phyloP scores from a whole-genome alignment of 2,113 vertebrate genomes.

The Vidua macroura region DNA sequence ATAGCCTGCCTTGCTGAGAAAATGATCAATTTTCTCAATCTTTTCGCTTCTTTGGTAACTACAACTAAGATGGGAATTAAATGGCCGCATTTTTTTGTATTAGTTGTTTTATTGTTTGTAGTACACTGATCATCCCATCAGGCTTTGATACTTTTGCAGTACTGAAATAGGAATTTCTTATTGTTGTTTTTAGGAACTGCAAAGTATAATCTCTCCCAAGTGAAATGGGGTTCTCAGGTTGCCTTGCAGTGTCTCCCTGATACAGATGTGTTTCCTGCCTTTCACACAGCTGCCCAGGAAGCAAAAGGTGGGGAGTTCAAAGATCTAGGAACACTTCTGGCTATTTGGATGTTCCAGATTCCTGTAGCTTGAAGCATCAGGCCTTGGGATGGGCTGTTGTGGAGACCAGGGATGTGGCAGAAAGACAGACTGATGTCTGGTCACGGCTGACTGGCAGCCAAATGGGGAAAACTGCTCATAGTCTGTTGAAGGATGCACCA shows the following conservation, averaged over 20 bases:
- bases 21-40: not conserved
- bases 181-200: not conserved
- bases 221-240: not conserved
- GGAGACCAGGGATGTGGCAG: not conserved
- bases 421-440: not conserved
- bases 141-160: not conserved
- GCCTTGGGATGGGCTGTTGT: not conserved
- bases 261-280: not conserved
- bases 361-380: not conserved
- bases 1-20: not conserved
- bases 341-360: not conserved
- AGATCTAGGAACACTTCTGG: not conserved
- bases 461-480: not conserved
- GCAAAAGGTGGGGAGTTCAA: not conserved
- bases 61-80: not conserved
- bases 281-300: not conserved
- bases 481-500: not conserved
- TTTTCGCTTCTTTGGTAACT: not conserved
- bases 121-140: not conserved
- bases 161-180: not conserved
- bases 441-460: not conserved
- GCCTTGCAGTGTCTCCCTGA: not conserved
- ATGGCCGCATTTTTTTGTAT: not conserved
- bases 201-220: not conserved
- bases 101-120: not conserved